A percentile compares a stretch with the other conserved stretches of the same genome.
Evolutionary conservation across 2,797 vertebrate genomes (phyloP).

Genomic region (Miichthys miiuy): DNA sequence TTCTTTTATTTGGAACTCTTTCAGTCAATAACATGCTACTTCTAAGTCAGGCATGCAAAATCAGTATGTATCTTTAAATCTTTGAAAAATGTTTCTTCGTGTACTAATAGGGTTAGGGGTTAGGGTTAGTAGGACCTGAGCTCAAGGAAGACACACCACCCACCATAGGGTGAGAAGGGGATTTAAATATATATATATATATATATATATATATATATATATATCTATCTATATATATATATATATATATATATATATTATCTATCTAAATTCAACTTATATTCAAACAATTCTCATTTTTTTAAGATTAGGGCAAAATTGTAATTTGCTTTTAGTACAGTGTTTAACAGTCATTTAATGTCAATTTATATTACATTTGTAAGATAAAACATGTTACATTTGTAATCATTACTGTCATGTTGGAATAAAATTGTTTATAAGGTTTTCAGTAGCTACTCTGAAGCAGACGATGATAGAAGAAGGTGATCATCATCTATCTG

Average conservation of each 20-base stretch:
- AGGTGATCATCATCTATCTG: conserved; percentile 29
- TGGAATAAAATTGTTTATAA: not conserved
- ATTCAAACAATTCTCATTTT: too few species aligned
- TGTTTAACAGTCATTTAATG: not conserved
- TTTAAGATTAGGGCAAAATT: too few species aligned
- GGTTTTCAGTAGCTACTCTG: not conserved
- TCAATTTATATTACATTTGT: not conserved
- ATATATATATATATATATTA: too few species aligned
- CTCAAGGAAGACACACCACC: too few species aligned
- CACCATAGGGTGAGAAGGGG: too few species aligned
- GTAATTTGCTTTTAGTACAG: too few species aligned
- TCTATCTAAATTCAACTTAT: not conserved
- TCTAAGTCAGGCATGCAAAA: not conserved
- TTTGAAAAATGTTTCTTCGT: not conserved
- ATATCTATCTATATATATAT: too few species aligned
- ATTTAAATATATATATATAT: too few species aligned
- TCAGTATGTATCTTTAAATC: not conserved
- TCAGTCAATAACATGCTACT: not conserved
- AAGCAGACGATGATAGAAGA: conserved; percentile 27
- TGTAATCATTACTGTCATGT: not conserved
- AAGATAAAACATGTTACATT: not conserved
- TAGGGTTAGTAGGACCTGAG: too few species aligned
- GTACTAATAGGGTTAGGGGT: too few species aligned
- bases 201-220: too few species aligned
- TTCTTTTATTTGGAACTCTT: not conserved